Base-by-base conservation (phyloP, 1,140 invertebrate genomes). In the Periplaneta americana region DNA sequence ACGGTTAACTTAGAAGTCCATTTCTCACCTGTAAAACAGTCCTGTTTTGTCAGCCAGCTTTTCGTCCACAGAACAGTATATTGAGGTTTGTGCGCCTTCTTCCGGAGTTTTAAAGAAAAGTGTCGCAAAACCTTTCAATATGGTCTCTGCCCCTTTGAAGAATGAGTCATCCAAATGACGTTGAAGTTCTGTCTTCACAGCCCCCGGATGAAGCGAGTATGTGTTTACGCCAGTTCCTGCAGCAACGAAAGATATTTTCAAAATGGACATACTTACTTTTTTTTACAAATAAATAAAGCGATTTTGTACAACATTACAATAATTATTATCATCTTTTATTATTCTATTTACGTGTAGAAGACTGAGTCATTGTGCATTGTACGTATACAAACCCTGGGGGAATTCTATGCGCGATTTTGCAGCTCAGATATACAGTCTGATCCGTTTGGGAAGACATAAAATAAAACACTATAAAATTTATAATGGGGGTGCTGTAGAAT, bases 31-130 rank as follows among this genome's bases (percentile, higher is more conserved):
- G 85, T 93, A 91, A 88, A 92, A 92, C 18, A 92, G 85, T 82
- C 94, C 94, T 84, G 91, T 92, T 85, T 93, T 88, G 83, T 92
- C 88, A 6, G 89, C 92, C 82, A 92, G 89, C 80, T 91, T 88
- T 83, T 94, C 93, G 86, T 95, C 93, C 1, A 96, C 86, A 5
- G 95, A 91, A 85, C 96, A 95, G 85, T 95, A 92, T 74, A 98
- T 88, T 2, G 93, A 92, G 1, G 96, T 96, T 87, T 96, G 95
- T 13, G 94, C 94, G 0, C 95, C 95, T 84, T 94, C 90, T 83
- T 91, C 90, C 0, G 91, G 89, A 17, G 88, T 90, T 86, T 95
- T 95, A 33, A 91, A 88, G 77, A 92, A 90, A 1, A 87, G 87
- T 34, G 82, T 74, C 18, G 35, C 66, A 33, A 80, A 33, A 32